These are phyloP conservation scores for Cremastinae sp. DNA, from an alignment of 2,888 invertebrate genomes.

Conservation along the genomic window DNA sequence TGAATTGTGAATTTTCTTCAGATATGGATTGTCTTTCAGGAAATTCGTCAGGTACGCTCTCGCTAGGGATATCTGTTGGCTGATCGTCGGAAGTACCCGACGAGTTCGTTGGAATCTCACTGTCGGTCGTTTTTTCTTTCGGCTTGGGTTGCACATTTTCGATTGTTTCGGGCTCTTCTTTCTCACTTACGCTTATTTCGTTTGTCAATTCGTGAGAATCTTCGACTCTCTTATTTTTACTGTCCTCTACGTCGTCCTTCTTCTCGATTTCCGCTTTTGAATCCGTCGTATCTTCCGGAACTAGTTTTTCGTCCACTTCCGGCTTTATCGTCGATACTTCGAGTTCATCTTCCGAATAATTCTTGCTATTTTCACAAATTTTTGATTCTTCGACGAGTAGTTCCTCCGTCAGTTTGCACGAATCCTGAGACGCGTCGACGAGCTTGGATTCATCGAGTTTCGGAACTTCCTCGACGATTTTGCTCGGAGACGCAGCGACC, in stretches of 20 bases:
- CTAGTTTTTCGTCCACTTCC: slow-evolving; percentile 4
- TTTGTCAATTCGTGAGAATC: slow-evolving; percentile 18
- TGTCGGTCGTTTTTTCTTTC: too few species aligned
- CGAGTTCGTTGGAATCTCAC: too few species aligned
- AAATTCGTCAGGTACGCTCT: not conserved
- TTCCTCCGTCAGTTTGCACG: slow-evolving; percentile 33
- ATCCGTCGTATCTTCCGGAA: slow-evolving; percentile 27
- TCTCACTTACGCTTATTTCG: too few species aligned
- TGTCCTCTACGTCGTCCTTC: slow-evolving; percentile 16
- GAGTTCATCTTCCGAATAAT: slow-evolving; percentile 18
- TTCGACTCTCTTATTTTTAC: not conserved
- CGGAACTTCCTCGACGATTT: slow-evolving; percentile 64
- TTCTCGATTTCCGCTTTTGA: slow-evolving; percentile 30
- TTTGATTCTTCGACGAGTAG: slow-evolving; percentile 31
- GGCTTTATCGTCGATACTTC: slow-evolving; percentile 4
- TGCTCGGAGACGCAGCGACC: slow-evolving; percentile 35
- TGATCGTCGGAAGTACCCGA: slow-evolving; percentile 2
- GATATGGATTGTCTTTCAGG: slow-evolving; percentile 1
- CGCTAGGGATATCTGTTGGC: not conserved
- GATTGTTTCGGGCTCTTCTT: too few species aligned
- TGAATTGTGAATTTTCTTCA: slow-evolving; percentile 13
- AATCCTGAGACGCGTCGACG: slow-evolving; percentile 24
- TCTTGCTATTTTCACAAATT: slow-evolving; percentile 36
- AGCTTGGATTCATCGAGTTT: slow-evolving; percentile 80
- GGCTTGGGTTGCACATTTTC: too few species aligned